Evolutionary conservation across 2,797 vertebrate species (phyloP), one percentile per base, ranked within the genome.

Genomic region (Sylvilagus floridanus): DNA sequence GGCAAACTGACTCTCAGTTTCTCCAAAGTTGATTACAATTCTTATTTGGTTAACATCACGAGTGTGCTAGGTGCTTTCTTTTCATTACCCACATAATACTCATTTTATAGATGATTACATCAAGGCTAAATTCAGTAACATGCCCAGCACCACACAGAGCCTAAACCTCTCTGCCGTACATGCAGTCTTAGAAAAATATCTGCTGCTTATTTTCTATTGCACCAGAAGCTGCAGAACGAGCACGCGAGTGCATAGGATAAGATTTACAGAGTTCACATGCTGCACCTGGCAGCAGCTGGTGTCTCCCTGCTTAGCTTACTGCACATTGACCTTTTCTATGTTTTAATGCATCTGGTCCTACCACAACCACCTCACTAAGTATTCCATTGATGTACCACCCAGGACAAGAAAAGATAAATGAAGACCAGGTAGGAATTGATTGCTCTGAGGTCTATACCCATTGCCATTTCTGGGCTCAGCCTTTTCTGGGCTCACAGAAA

Each of bases 11-110:
- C 65, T 79, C n/a, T 50, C 13, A 75, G 14, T n/a, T 75, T 92
- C 22, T 89, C 19, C 79, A 90, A 94, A 77, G 35, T 63, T 52
- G 7, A 90, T 86, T 92, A 95, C 92, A 95, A 84, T 92, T 78
- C 54, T 93, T 24, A 88, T 63, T 32, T 32, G 50, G 88, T 85
- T 37, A 84, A 66, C n/a, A 90, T 63, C 26, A 90, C 2, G 66
- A 21, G 76, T 65, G 26, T 69, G 13, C 26, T 92, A 17, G 35
- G 86, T 63, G 35, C 2, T 93, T 85, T 86, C 37, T 72, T 86
- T 94, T 90, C 82, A 94, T 81, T 13, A 16, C 7, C 30, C 32
- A 84, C n/a, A 71, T 63, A 21, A 32, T 54, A 75, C 11, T 85
- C 28, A 88, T 77, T 79, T 84, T 76, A 77, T 22, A 75, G 72